Conservation (phyloP, 2,797 vertebrate genomes). For the Pelochelys cantorii region DNA sequence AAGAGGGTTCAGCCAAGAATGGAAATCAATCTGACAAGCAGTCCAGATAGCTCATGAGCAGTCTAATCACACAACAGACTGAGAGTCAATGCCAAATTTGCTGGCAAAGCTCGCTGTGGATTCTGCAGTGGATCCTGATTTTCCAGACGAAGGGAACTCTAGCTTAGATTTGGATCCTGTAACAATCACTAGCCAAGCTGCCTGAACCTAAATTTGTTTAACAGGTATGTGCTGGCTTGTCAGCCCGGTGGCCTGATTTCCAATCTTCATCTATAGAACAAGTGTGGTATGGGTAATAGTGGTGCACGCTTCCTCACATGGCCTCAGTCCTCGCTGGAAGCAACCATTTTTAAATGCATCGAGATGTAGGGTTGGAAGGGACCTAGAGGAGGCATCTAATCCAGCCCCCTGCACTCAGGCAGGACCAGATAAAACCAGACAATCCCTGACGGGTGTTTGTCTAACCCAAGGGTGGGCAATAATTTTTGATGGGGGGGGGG, state of each 20-base stretch:
- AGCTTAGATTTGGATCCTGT: neutral
- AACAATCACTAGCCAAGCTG: constrained; percentile 27
- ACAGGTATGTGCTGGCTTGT: constrained; percentile 57
- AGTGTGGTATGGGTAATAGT: constrained; percentile 1
- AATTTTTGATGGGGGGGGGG: no score
- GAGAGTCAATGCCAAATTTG: constrained; percentile 59
- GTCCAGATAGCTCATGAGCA: constrained; percentile 50
- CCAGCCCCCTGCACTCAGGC: no score
- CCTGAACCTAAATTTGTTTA: constrained; percentile 45
- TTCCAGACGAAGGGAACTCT: constrained; percentile 34
- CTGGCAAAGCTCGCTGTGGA: constrained; percentile 19
- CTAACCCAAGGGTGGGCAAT: no score
- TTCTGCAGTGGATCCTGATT: constrained; percentile 60
- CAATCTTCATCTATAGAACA: constrained; percentile 19
- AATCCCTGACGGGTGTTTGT: no score
- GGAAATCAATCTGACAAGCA: constrained; percentile 64
- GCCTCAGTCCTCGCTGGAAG: neutral
- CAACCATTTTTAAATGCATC: neutral
- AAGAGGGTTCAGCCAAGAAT: constrained; percentile 67
- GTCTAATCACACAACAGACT: constrained; percentile 63
- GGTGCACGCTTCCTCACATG: constrained; percentile 1
- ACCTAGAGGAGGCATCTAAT: no score
- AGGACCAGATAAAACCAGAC: no score
- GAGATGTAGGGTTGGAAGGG: no score
- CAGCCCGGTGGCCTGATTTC: constrained; percentile 35